A percentile compares a stretch with the other conserved stretches of the same genome.
These are phyloP conservation scores for Caenorhabditis sp. DNA, from an alignment of 2,888 invertebrate genomes.

Conservation along the genomic window DNA sequence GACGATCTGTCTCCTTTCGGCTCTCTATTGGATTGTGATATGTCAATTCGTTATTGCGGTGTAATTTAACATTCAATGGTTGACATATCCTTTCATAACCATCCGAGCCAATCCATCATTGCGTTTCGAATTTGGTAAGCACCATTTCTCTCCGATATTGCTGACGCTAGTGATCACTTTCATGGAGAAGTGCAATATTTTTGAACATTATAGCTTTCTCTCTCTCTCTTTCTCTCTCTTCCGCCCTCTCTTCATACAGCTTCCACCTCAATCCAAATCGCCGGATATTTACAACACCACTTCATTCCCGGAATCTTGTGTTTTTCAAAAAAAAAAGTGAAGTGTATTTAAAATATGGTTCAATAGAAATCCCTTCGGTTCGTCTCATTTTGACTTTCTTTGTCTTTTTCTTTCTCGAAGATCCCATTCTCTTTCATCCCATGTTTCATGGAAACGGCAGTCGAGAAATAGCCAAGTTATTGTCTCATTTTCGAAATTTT, in stretches of 20 bases:
- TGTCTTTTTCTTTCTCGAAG: no score
- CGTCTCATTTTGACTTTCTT: no score
- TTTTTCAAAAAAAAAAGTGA: neutral
- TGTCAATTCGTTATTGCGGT: constrained; percentile 51
- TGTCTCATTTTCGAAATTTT: neutral
- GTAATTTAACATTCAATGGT: constrained; percentile 50
- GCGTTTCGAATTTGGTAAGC: constrained; percentile 43
- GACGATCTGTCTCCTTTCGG: no score
- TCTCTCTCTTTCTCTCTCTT: neutral
- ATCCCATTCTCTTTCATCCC: no score
- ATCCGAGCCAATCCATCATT: constrained; percentile 49
- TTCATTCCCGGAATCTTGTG: neutral
- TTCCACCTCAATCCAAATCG: constrained; percentile 6
- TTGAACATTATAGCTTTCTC: constrained; percentile 2
- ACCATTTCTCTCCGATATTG: constrained; percentile 22
- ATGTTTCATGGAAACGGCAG: no score
- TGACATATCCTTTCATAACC: constrained; percentile 50
- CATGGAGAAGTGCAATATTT: constrained; percentile 32
- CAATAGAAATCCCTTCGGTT: neutral
- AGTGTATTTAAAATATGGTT: neutral
- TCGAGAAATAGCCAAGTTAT: no score
- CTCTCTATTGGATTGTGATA: constrained; percentile 24
- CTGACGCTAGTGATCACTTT: constrained; percentile 30
- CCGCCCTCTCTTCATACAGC: neutral
- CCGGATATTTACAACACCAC: constrained; percentile 5